phyloP scores from a whole-genome alignment of 2,113 vertebrate genomes.

The Callaeas wilsoni region DNA sequence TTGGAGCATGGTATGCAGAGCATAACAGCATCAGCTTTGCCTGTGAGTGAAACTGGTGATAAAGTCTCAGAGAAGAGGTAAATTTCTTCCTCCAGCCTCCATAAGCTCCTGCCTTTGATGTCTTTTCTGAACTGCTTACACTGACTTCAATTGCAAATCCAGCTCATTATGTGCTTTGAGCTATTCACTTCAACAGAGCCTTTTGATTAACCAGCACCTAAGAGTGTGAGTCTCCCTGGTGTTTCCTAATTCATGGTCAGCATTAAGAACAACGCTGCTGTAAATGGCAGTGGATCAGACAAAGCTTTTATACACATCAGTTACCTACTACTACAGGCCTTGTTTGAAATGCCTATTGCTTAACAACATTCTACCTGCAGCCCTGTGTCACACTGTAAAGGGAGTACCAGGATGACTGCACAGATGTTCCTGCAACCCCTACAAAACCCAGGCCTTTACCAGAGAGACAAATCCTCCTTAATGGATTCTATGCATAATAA shows the following conservation, averaged over 20 bases:
- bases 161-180: neutral
- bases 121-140: neutral
- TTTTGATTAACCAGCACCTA: neutral
- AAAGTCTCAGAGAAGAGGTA: neutral
- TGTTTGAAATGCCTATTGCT: neutral
- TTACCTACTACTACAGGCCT: neutral
- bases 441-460: neutral
- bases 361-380: neutral
- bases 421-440: neutral
- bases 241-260: neutral
- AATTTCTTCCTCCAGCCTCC: neutral
- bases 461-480: neutral
- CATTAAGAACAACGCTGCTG: neutral
- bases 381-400: neutral
- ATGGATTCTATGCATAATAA: neutral
- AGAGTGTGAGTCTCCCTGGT: neutral
- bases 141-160: neutral
- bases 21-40: neutral
- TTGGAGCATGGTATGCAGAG: neutral
- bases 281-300: neutral
- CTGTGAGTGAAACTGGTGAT: neutral
- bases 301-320: neutral
- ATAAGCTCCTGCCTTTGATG: neutral
- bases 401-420: neutral
- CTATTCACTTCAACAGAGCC: neutral